Percentiles rank a stretch among this genome's conserved stretches.
Conservation (phyloP, 2,888 invertebrate genomes). For the Furcula furcula region DNA sequence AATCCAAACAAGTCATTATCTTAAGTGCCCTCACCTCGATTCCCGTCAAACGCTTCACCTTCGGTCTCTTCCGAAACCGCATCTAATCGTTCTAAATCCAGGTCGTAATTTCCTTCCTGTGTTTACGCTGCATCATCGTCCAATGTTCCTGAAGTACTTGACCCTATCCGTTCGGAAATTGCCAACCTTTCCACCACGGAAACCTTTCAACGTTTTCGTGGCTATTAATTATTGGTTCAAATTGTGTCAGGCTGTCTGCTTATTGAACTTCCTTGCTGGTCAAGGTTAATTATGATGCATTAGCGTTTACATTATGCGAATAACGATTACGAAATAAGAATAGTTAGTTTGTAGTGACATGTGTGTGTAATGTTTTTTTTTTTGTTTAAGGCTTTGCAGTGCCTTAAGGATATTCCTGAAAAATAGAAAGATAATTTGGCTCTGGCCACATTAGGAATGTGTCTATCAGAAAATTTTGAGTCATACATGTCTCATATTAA, state of each 20-base stretch:
- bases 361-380: too few species aligned
- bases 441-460: too few species aligned
- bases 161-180: slow-evolving; percentile 57
- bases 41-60: too few species aligned
- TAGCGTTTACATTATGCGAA: background rate
- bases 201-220: slow-evolving; percentile 33
- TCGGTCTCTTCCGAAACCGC: too few species aligned
- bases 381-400: too few species aligned
- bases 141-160: slow-evolving; percentile 40
- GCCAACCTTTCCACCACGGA: slow-evolving; percentile 42
- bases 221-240: slow-evolving; percentile 21
- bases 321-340: background rate
- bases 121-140: slow-evolving; percentile 43
- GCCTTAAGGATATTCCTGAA: too few species aligned
- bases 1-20: too few species aligned
- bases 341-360: too few species aligned
- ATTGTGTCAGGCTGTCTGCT: background rate
- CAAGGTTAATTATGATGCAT: slow-evolving; percentile 2
- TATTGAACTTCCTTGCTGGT: background rate
- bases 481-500: too few species aligned
- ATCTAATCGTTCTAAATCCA: slow-evolving; percentile 27
- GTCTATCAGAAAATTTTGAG: too few species aligned
- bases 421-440: too few species aligned
- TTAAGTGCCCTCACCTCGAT: too few species aligned
- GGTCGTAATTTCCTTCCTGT: slow-evolving; percentile 50